Percentiles rank a stretch among this genome's conserved stretches.
phyloP scores from a whole-genome alignment of 35 echinoderm and acorn worm genomes.

The Ophiothrix spiculata region DNA sequence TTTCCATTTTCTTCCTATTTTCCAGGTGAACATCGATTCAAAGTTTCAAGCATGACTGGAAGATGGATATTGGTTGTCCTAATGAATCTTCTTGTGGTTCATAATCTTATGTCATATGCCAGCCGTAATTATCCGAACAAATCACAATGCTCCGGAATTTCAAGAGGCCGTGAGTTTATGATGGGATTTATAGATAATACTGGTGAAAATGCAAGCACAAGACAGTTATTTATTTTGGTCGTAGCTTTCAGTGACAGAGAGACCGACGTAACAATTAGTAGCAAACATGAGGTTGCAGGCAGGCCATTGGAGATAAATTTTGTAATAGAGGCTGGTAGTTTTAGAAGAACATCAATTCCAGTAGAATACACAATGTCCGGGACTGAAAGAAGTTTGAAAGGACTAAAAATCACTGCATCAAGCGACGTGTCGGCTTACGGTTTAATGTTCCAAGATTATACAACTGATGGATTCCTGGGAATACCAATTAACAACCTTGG shows the following conservation, averaged over 20 bases:
- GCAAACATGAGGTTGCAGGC: slow-evolving; percentile 32
- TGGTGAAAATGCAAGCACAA: background rate
- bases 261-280: slow-evolving; percentile 60
- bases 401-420: slow-evolving; percentile 34
- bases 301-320: slow-evolving; percentile 26
- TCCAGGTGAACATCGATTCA: too few species aligned
- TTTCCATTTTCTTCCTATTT: too few species aligned
- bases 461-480: slow-evolving; percentile 61
- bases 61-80: too few species aligned
- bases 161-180: slow-evolving; percentile 42
- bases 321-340: slow-evolving; percentile 30
- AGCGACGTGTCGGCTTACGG: slow-evolving; percentile 64
- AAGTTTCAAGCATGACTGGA: too few species aligned
- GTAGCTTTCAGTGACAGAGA: slow-evolving; percentile 55
- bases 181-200: slow-evolving; percentile 27
- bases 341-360: slow-evolving; percentile 9
- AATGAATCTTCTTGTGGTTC: too few species aligned
- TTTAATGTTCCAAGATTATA: slow-evolving; percentile 9
- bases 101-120: too few species aligned
- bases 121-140: too few species aligned
- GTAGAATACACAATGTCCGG: slow-evolving; percentile 12
- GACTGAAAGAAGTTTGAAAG: slow-evolving; percentile 40
- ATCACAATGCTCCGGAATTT: slow-evolving; percentile 46
- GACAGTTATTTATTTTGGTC: slow-evolving; percentile 28
- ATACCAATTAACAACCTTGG: slow-evolving; percentile 57